phyloP scores from a whole-genome alignment of 2,113 vertebrate species.

The Boleophthalmus pectinirostris region DNA sequence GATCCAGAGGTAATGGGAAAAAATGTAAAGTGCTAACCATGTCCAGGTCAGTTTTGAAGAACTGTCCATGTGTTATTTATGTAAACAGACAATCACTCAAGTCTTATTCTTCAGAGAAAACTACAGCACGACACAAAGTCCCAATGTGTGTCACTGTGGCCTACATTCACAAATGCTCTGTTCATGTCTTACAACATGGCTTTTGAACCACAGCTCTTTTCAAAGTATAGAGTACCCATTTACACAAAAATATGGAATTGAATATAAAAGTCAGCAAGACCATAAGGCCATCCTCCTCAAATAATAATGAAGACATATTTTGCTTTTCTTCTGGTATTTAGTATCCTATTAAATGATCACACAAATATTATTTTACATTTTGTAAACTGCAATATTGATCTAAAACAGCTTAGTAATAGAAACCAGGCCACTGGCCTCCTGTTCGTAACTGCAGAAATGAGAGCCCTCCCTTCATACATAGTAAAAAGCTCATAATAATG shows the following conservation, averaged over 20 bases:
- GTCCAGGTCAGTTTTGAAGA: background rate
- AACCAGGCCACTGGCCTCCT: background rate
- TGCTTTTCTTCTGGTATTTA: no score
- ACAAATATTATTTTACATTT: background rate
- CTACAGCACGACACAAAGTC: slow-evolving; percentile 62
- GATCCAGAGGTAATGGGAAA: slow-evolving; percentile 53
- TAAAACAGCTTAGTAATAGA: background rate
- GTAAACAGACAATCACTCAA: slow-evolving; percentile 42
- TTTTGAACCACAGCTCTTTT: background rate
- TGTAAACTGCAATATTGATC: no score
- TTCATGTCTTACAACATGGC: slow-evolving; percentile 10
- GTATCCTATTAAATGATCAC: no score
- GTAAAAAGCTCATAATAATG: background rate
- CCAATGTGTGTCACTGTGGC: slow-evolving; percentile 52
- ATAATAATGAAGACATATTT: background rate
- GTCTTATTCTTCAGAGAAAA: slow-evolving; percentile 58
- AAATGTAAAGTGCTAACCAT: slow-evolving; percentile 6
- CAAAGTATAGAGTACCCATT: background rate
- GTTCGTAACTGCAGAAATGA: no score
- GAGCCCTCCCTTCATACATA: background rate
- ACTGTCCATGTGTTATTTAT: slow-evolving; percentile 23
- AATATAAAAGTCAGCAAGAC: background rate
- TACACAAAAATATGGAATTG: background rate
- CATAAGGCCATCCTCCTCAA: background rate
- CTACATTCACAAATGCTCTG: slow-evolving; percentile 75